Evolutionary conservation across 2,113 vertebrate genomes (phyloP), one percentile per base, ranked within the genome.

Genomic region (Pavo muticus): DNA sequence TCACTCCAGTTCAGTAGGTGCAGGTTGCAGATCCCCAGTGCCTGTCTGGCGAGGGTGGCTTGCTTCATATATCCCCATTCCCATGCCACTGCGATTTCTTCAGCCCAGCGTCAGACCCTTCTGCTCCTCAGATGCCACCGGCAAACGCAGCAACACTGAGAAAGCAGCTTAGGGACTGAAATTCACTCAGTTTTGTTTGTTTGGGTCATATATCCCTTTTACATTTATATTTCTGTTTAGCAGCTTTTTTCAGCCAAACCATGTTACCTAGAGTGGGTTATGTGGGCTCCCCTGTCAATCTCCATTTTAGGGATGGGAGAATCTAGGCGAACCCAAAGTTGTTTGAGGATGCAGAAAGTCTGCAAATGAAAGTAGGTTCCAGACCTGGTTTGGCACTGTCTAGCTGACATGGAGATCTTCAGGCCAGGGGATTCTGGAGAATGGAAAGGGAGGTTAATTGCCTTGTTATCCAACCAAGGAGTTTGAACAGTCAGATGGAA

Each of bases 1-100:
- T 32, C 56, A 6, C 3, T 1, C 1, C 10, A 2, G 20, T 79
- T 71, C 4, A 71, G 7, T 42, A 80, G 0, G 0, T 42, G 19
- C 79, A 30, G 2, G 11, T 39, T 75, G 4, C 5, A 71, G 40
- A 10, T 2, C 15, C 4, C 54, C 39, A 3, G 5, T 1, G 3
- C 3, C 14, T 52, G 35, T 50, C 30, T 29, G 56, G 13, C 13
- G 23, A 59, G 18, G 12, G 27, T 40, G 23, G 63, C 6, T 35
- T 20, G 23, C 0, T 8, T n/a, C 10, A 9, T 29, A 44, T 21
- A 67, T 2, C 10, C 10, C 1, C 1, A 16, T 21, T 54, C 10
- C 63, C 0, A 0, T 44, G 10, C 14, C 29, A 18, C 20, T 35
- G 5, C 30, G 39, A 30, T 11, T n/a, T 71, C 78, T 57, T 10